Base-by-base conservation (phyloP, 1,140 invertebrate genomes). In the Oryzaephilus surinamensis region DNA sequence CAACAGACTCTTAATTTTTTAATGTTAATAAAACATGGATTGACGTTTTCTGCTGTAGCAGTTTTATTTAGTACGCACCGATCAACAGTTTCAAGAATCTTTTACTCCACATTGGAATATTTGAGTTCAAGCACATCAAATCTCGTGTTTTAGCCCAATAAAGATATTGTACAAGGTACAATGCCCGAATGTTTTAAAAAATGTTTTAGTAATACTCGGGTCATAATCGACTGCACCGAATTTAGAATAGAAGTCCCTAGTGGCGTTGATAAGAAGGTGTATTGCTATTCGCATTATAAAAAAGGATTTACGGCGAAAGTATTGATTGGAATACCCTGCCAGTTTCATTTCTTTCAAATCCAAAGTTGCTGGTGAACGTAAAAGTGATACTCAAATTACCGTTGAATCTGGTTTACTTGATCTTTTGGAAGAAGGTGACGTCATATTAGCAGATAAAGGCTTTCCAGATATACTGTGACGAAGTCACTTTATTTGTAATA, bases 161-260 rank as follows among this genome's bases (percentile, higher is more conserved):
- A 14, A 24, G 40, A 33, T 37, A 34, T 36, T 28, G 42, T 54
- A n/a, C 38, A 41, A 32, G 40, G 23, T 17, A 55, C 45, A 19
- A 55, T 61, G 50, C 54, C 55, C 40, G 28, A 44, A 32, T 45
- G 35, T 44, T 66, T 66, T 47, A 50, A 55, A 41, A 24, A 27
- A 18, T 27, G 48, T 32, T 63, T 59, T 48, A 43, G 37, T 26
- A 45, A 57, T 41, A 59, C 51, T 31, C 47, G 61, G 45, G 57
- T 62, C 1, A 63, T 65, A 27, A 57, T 63, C 34, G 61, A 65
- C 33, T 64, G 61, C 34, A 64, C 58, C 41, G 62, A 66, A 52
- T 50, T 67, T 16, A 53, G 49, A 45, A 60, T 57, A 17, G 52
- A 64, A 51, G 46, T 46, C 11, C 60, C 58, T n/a, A 23, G 51